Percentiles rank a stretch among this genome's conserved stretches.
Evolutionary conservation across 37 sponge, comb jelly and placozoan species (phyloP).

Genomic region (Agelas oroides): DNA sequence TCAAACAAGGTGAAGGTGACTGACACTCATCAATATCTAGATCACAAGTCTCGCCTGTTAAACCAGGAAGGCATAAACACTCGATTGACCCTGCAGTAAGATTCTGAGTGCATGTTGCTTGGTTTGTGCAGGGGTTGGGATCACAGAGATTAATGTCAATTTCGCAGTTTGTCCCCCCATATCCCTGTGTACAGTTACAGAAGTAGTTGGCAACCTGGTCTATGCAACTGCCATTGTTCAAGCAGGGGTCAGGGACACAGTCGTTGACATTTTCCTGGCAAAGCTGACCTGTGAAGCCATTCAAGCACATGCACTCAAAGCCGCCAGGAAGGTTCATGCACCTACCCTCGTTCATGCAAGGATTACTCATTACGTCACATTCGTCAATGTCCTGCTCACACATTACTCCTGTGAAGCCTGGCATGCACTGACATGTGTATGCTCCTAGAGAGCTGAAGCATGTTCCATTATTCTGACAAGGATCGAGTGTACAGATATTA

Average conservation of each 20-base stretch:
- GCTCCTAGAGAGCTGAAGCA: constrained; percentile 10
- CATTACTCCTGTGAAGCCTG: constrained; percentile 41
- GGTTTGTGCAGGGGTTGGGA: constrained; percentile 57
- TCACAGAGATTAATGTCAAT: constrained; percentile 42
- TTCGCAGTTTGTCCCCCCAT: constrained; percentile 54
- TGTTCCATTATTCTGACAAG: constrained; percentile 65
- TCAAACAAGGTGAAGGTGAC: constrained; percentile 19
- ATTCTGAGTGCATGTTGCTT: constrained; percentile 50
- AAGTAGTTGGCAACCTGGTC: constrained; percentile 49
- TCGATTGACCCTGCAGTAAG: constrained; percentile 9
- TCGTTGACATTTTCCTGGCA: constrained; percentile 40
- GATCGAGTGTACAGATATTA: constrained; percentile 21
- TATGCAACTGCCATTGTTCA: constrained; percentile 60
- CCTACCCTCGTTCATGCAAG: constrained; percentile 57
- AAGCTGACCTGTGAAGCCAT: constrained; percentile 53
- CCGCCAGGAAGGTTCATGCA: constrained; percentile 56
- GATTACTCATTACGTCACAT: constrained; percentile 14
- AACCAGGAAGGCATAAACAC: constrained; percentile 19
- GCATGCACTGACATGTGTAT: constrained; percentile 59
- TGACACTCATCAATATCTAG: constrained; percentile 38
- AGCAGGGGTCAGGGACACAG: constrained; percentile 43
- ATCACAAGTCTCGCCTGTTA: constrained; percentile 11
- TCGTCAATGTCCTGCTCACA: constrained; percentile 50
- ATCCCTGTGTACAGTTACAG: constrained; percentile 61
- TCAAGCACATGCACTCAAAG: constrained; percentile 55